phyloP scores from a whole-genome alignment of 2,888 invertebrate species.

The Epistrophella euchroma region DNA sequence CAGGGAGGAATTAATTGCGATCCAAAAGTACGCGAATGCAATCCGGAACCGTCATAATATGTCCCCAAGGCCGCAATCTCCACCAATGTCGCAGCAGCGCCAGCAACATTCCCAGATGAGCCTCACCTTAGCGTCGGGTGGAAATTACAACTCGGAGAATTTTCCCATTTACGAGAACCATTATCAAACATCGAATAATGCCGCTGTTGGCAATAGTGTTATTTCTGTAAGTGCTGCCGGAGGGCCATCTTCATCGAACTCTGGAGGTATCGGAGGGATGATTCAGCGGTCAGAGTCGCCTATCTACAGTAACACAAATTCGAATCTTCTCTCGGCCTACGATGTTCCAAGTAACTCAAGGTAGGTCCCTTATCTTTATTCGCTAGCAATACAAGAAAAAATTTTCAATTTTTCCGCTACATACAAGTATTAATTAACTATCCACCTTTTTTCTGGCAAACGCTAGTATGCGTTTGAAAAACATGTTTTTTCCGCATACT shows the following conservation, averaged over 20 bases:
- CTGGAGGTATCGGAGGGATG: conserved; percentile 53
- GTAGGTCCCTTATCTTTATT: conserved; percentile 38
- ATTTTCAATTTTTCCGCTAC: not conserved
- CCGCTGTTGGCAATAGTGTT: conserved; percentile 73
- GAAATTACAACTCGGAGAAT: conserved; percentile 81
- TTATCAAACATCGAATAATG: conserved; percentile 80
- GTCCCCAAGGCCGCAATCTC: conserved; percentile 78
- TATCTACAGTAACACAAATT: conserved; percentile 86
- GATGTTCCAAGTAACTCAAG: conserved; percentile 74
- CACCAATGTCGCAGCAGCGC: conserved; percentile 75
- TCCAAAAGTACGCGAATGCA: conserved; percentile 78
- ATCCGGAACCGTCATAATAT: conserved; percentile 79
- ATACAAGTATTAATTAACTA: too few relatives aligned
- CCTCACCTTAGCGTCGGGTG: conserved; percentile 68
- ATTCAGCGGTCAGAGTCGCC: conserved; percentile 84
- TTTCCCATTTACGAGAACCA: conserved; percentile 86
- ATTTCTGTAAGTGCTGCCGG: conserved; percentile 38
- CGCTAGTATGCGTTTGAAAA: too few relatives aligned
- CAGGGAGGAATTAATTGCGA: conserved; percentile 70
- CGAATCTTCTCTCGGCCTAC: conserved; percentile 74
- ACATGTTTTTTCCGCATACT: too few relatives aligned
- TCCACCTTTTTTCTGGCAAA: too few relatives aligned
- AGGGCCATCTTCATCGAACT: conserved; percentile 45
- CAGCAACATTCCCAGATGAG: conserved; percentile 78
- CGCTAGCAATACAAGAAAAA: not conserved